Evolutionary conservation across 2,888 invertebrate species (phyloP).

Genomic region (Hyles lineata): DNA sequence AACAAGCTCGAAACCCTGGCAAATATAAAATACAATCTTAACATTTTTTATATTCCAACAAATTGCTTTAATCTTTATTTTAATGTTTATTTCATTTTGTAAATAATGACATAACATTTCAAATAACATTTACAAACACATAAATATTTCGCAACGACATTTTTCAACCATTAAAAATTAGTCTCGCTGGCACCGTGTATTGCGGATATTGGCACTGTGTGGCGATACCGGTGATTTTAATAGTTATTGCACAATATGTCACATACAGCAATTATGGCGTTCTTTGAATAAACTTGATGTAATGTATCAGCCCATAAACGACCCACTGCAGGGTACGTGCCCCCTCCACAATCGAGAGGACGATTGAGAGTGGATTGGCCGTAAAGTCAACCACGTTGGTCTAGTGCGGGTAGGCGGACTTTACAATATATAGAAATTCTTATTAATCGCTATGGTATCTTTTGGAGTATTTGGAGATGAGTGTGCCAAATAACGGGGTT

Average conservation of each 20-base stretch:
- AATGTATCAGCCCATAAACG: not conserved
- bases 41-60: no score
- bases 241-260: not conserved
- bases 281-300: not conserved
- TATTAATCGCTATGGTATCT: not conserved
- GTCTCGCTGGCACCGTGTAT: constrained; percentile 5
- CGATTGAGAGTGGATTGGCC: no score
- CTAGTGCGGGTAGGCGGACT: no score
- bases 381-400: no score
- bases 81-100: no score
- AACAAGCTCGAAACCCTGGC: no score
- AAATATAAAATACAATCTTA: no score
- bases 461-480: not conserved
- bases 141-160: not conserved
- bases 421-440: no score
- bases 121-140: not conserved
- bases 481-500: no score
- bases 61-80: no score
- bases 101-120: not conserved
- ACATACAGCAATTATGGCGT: not conserved
- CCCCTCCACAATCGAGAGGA: no score
- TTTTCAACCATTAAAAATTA: constrained; percentile 20
- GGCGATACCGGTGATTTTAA: not conserved
- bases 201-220: constrained; percentile 21
- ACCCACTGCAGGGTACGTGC: no score